Conservation (phyloP, 2,888 invertebrate genomes). For the Sicus ferrugineus region DNA sequence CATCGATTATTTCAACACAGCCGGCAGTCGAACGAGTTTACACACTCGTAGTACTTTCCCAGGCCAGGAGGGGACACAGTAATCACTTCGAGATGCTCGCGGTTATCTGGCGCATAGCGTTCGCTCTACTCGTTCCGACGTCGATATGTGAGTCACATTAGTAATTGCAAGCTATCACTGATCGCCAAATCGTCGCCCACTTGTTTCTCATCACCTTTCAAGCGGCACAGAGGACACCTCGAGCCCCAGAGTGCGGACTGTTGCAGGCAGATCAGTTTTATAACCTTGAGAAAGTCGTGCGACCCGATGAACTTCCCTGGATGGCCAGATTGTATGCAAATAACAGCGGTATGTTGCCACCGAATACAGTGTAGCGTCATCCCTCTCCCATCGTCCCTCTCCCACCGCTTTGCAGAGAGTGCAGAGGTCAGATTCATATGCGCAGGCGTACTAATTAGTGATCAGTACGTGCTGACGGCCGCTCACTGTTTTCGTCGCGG, state of each 20-base stretch:
- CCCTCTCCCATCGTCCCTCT: not conserved
- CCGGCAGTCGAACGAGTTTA: too few species aligned
- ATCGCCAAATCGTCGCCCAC: too few species aligned
- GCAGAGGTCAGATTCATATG: not conserved
- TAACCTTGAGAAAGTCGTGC: not conserved
- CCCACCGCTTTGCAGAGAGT: not conserved
- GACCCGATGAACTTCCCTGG: conserved; percentile 11
- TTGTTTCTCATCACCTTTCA: too few species aligned
- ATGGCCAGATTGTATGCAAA: conserved; percentile 1
- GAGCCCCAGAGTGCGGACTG: not conserved
- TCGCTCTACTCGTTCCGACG: too few species aligned
- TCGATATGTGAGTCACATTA: too few species aligned
- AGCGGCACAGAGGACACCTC: too few species aligned
- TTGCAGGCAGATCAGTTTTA: not conserved
- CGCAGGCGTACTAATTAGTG: not conserved
- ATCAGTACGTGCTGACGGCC: not conserved
- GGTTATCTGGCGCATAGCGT: too few species aligned
- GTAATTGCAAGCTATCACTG: too few species aligned
- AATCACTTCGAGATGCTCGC: too few species aligned
- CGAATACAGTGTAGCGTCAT: not conserved
- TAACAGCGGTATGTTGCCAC: not conserved
- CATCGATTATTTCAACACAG: too few species aligned
- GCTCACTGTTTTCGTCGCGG: not conserved
- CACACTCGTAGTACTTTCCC: too few species aligned
- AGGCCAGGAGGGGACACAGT: too few species aligned